Conservation (phyloP, 1,140 invertebrate genomes). For the Drosophila ogumai region DNA sequence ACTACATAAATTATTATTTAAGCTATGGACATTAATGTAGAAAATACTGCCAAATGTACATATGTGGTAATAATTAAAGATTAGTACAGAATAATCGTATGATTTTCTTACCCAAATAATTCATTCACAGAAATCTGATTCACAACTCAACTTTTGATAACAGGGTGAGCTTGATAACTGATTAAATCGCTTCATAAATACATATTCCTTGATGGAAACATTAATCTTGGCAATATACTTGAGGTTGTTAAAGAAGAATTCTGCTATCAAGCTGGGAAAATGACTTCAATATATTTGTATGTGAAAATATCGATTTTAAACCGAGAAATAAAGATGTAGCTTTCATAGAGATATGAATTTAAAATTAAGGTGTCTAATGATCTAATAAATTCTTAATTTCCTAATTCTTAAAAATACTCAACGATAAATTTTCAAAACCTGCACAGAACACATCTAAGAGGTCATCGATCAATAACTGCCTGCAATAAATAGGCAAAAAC, state of each 20-base stretch:
- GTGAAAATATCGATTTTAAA: neutral
- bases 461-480: constrained; percentile 4
- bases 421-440: neutral
- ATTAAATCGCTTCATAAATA: constrained; percentile 28
- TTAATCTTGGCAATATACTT: constrained; percentile 8
- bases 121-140: constrained; percentile 17
- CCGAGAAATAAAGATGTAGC: neutral
- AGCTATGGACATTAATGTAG: neutral
- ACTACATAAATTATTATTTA: neutral
- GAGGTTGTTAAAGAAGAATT: neutral
- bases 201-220: constrained; percentile 12
- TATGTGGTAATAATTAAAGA: constrained; percentile 10
- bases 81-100: constrained; percentile 9
- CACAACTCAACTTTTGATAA: constrained; percentile 15
- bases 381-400: too few species aligned
- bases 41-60: neutral
- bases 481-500: neutral
- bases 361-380: neutral
- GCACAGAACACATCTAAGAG: neutral
- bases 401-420: neutral
- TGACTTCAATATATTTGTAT: neutral
- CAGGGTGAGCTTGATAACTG: constrained; percentile 4
- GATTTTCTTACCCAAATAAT: constrained; percentile 8
- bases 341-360: neutral
- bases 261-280: neutral